Evolutionary conservation across 2,797 vertebrate genomes (phyloP).

Genomic region (Gallirallus australis): DNA sequence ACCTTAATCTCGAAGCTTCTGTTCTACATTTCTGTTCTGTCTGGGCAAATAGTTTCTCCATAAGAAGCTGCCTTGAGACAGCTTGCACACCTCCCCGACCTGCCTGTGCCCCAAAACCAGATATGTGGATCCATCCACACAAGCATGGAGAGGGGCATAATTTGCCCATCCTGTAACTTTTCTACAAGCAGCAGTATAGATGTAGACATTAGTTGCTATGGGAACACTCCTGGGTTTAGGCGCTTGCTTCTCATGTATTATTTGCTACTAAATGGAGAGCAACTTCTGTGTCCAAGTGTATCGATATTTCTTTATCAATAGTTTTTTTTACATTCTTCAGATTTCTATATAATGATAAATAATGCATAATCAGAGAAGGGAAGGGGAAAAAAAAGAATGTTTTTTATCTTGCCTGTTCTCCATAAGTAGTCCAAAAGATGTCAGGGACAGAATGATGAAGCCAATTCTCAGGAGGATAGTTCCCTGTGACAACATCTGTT

Average conservation of each 20-base stretch:
- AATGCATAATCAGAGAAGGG: background rate
- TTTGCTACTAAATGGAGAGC: background rate
- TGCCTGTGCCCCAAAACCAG: background rate
- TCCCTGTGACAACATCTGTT: conserved; percentile 82
- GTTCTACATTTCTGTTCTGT: background rate
- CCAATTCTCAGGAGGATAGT: conserved; percentile 81
- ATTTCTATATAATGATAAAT: background rate
- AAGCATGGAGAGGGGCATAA: background rate
- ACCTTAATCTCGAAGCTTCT: background rate
- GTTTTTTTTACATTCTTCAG: background rate
- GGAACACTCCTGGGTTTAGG: background rate
- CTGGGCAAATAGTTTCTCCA: background rate
- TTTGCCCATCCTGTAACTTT: background rate
- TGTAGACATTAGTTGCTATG: background rate
- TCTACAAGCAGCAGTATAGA: background rate
- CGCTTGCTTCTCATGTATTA: background rate
- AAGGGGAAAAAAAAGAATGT: background rate
- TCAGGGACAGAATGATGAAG: conserved; percentile 89
- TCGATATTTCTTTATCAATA: background rate
- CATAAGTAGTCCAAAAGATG: conserved; percentile 86
- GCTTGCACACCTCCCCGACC: background rate
- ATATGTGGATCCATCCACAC: background rate
- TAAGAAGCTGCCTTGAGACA: background rate
- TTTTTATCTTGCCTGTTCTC: conserved; percentile 85
- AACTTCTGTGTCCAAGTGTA: rapidly evolving